phyloP scores from a whole-genome alignment of 2,113 vertebrate species.

The Polypterus senegalus region DNA sequence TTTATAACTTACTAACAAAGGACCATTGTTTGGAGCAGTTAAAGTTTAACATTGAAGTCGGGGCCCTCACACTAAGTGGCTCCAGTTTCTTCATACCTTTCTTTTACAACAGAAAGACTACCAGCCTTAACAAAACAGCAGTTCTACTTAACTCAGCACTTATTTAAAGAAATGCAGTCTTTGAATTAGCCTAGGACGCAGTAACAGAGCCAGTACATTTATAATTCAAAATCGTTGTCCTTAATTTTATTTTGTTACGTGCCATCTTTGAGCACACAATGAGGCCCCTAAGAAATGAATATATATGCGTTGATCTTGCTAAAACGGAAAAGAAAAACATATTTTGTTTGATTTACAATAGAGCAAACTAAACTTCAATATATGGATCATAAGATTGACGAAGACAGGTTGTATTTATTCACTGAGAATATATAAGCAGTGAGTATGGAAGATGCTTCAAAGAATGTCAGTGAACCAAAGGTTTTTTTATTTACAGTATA shows the following conservation, averaged over 20 bases:
- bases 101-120: conserved; percentile 28
- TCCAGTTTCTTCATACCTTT: conserved; percentile 34
- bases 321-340: background rate
- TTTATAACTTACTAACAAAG: conserved; percentile 17
- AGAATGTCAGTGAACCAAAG: too few species aligned
- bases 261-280: conserved; percentile 14
- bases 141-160: conserved; percentile 32
- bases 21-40: conserved; percentile 20
- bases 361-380: too few species aligned
- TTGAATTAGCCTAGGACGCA: conserved; percentile 22
- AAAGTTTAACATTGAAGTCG: conserved; percentile 22
- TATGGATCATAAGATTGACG: too few species aligned
- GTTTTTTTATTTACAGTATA: too few species aligned
- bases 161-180: conserved; percentile 40
- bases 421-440: too few species aligned
- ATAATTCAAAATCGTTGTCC: conserved; percentile 18
- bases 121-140: conserved; percentile 23
- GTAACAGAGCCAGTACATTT: conserved; percentile 19
- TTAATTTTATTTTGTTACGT: conserved; percentile 10
- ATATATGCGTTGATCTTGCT: conserved; percentile 15
- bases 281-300: conserved; percentile 26
- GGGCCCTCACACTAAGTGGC: conserved; percentile 22
- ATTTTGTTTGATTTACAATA: background rate
- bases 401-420: too few species aligned
- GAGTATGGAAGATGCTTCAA: too few species aligned